Percentiles rank a stretch among this genome's conserved stretches.
phyloP scores from a whole-genome alignment of 2,888 invertebrate genomes.

The Oxyteleia sp. region DNA sequence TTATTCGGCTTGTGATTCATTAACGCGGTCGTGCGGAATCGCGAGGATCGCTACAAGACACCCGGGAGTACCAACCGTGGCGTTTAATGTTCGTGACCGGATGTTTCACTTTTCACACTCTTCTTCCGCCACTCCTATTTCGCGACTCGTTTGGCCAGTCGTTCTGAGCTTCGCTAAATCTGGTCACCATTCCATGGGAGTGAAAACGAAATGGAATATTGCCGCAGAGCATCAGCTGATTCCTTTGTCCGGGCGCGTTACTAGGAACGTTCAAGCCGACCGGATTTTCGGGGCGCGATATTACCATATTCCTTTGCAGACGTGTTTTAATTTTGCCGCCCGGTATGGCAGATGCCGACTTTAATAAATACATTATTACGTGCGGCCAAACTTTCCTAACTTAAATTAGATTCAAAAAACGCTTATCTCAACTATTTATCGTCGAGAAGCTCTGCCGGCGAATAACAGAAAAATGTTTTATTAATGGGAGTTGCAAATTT shows the following conservation, averaged over 20 bases:
- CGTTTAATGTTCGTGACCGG: slow-evolving; percentile 67
- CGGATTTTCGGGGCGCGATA: slow-evolving; percentile 52
- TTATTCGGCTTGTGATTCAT: slow-evolving; percentile 44
- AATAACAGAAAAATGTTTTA: slow-evolving; percentile 1
- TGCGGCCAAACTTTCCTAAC: slow-evolving; percentile 17
- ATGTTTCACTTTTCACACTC: slow-evolving; percentile 70
- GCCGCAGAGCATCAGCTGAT: slow-evolving; percentile 45
- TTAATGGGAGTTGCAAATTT: slow-evolving; percentile 18
- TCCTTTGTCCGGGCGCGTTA: slow-evolving; percentile 51
- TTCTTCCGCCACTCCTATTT: slow-evolving; percentile 58
- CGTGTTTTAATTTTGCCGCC: slow-evolving; percentile 53
- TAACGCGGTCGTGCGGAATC: slow-evolving; percentile 42
- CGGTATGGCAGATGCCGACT: slow-evolving; percentile 37
- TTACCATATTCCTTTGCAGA: slow-evolving; percentile 58
- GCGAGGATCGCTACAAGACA: slow-evolving; percentile 41
- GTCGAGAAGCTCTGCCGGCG: not conserved
- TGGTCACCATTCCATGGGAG: slow-evolving; percentile 45
- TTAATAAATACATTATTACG: slow-evolving; percentile 73
- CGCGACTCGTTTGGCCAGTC: slow-evolving; percentile 54
- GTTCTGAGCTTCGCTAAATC: slow-evolving; percentile 46
- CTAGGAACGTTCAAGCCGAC: slow-evolving; percentile 29
- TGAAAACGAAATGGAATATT: slow-evolving; percentile 42
- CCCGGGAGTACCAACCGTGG: slow-evolving; percentile 33
- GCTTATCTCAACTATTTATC: not conserved
- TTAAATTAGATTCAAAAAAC: slow-evolving; percentile 5